Base-by-base conservation (phyloP, 2,113 vertebrate species). In the Rhinopomastus cyanomelas region DNA sequence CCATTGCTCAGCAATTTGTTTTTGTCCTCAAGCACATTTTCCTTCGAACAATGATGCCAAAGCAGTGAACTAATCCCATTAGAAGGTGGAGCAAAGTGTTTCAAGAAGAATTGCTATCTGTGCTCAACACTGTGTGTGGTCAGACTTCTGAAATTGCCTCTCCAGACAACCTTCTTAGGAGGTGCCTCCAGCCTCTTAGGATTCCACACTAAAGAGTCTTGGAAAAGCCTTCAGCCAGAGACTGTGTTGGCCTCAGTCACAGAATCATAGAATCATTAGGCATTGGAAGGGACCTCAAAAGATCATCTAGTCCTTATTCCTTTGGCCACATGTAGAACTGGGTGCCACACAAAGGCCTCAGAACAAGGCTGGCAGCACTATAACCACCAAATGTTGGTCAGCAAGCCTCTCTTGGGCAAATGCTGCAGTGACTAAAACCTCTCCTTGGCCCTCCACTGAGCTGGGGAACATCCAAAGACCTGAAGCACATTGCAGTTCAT, bases 261-360 rank as follows among this genome's bases (percentile, higher is more conserved):
- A n/a, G n/a, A n/a, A n/a, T n/a, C n/a, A n/a, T n/a, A n/a, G n/a
- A n/a, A n/a, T n/a, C n/a, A n/a, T n/a, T n/a, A n/a, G n/a, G n/a
- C n/a, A n/a, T n/a, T n/a, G n/a, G n/a, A n/a, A n/a, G n/a, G n/a
- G n/a, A n/a, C n/a, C n/a, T n/a, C n/a, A n/a, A n/a, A n/a, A n/a
- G n/a, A n/a, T n/a, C n/a, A n/a, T n/a, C n/a, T n/a, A n/a, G n/a
- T 2, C 61, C 42, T 57, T 9, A 4, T 25, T 16, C n/a, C 59
- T 4, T 1, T 1, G 15, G 76, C 57, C 4, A 0, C 46, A 11
- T 1, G 0, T 9, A 23, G 64, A 44, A 15, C 59, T 7, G 14
- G 26, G 57, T 27, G 69, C 65, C 1, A 0, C 6, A 21, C 1
- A 0, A 65, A 25, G 0, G 0, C 32, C 64, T 32, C 5, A 1